Evolutionary conservation across 2,797 vertebrate species (phyloP), one percentile per base, ranked within the genome.

Genomic region (Hapalemur alaotrensis): DNA sequence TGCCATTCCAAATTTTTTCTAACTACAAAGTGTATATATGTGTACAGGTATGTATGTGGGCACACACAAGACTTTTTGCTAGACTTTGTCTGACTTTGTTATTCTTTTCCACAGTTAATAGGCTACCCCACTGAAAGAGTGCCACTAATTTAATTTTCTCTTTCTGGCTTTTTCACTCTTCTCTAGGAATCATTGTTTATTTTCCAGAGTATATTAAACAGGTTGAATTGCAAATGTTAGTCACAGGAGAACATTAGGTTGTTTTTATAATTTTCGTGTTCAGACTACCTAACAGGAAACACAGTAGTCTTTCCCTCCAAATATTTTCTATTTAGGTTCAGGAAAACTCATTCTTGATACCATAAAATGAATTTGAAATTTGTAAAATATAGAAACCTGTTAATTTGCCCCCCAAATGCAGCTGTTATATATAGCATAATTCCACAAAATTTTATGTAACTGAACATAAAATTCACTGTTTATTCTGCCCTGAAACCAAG

Each of bases 101-200:
- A 95, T 93, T 97, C 84, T 95, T 94, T 86, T 89, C 57, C 65
- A 87, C 6, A 59, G 41, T 81, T 91, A 94, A 96, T 43, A 89
- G 15, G 50, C 23, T 73, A 30, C 59, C 41, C 46, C 48, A 80
- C 1, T 88, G 52, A 86, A 86, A 95, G 11, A 83, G 35, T 38
- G 83, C 18, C 12, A 86, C 2, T 13, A 97, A 95, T 91, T 78
- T 95, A 98, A 92, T 96, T 96, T 63, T 96, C 57, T 90, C 91
- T 95, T 96, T 97, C 92, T 96, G 79, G 41, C 15, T 87, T 95
- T 94, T 97, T 88, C 4, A 76, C 18, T 95, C 23, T 94, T 96
- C 25, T 89, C 59, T 70, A 52, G 13, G 69, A 94, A 32, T 13
- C 30, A 59, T 0, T 87, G 7, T 75, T 95, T 93, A 94, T 96